Evolutionary conservation across 2,888 invertebrate species (phyloP).

Genomic region (Argynnis bischoffii): DNA sequence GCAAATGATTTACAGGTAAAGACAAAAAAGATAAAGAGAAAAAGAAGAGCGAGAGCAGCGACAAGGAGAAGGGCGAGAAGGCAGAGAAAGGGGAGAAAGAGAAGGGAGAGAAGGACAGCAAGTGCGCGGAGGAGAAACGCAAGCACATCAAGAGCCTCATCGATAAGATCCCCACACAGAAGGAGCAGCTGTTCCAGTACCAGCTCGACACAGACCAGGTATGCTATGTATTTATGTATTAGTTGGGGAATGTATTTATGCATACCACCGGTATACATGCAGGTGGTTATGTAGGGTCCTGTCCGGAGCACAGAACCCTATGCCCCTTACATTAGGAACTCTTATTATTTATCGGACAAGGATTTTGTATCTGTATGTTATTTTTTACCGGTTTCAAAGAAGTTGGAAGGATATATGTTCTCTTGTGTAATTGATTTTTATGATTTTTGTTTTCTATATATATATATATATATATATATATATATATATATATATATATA

Average conservation of each 20-base stretch:
- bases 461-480: no score
- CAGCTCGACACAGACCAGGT: slow-evolving; percentile 92
- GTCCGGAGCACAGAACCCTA: no score
- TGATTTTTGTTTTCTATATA: no score
- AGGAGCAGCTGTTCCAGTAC: slow-evolving; percentile 97
- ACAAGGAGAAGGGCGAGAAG: slow-evolving; percentile 48
- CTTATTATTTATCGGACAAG: no score
- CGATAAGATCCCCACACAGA: slow-evolving; percentile 98
- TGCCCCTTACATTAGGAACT: no score
- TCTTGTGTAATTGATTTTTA: no score
- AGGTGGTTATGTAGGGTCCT: no score
- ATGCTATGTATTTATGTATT: background rate
- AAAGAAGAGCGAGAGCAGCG: slow-evolving; percentile 39
- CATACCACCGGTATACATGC: no score
- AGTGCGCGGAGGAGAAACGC: slow-evolving; percentile 95
- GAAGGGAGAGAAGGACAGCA: slow-evolving; percentile 78
- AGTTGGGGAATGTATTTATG: no score
- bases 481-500: no score
- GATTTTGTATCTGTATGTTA: no score
- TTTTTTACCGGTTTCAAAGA: no score
- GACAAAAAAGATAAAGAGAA: slow-evolving; percentile 58
- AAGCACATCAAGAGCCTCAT: slow-evolving; percentile 98
- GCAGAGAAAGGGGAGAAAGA: slow-evolving; percentile 63
- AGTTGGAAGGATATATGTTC: background rate
- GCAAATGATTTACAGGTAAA: slow-evolving; percentile 46